Conservation (phyloP, 2,113 vertebrate genomes). For the Thermophis baileyi region DNA sequence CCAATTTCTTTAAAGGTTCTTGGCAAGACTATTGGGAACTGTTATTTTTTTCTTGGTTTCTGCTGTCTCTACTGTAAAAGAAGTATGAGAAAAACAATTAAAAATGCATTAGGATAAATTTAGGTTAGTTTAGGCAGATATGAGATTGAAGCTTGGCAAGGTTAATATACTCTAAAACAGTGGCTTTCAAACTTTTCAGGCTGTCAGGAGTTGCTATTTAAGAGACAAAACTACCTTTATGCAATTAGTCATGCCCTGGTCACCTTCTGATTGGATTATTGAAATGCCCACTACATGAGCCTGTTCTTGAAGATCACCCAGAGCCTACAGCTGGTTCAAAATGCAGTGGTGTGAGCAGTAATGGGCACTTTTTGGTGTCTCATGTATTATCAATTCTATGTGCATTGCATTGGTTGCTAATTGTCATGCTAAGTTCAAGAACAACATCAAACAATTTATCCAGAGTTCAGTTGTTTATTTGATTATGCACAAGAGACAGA, state of each 20-base stretch:
- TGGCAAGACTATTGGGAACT: background rate
- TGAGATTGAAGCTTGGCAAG: background rate
- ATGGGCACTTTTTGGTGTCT: background rate
- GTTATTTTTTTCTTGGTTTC: background rate
- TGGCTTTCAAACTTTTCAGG: background rate
- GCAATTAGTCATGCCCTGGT: background rate
- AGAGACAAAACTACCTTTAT: background rate
- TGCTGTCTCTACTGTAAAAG: background rate
- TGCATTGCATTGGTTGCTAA: background rate
- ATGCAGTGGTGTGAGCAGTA: background rate
- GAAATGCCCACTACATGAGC: background rate
- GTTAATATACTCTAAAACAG: background rate
- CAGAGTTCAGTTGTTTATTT: background rate
- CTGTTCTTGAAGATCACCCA: background rate
- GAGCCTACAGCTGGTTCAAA: background rate
- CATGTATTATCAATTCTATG: background rate
- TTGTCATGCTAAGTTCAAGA: background rate
- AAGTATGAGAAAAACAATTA: background rate
- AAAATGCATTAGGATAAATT: background rate
- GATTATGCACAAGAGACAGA: background rate
- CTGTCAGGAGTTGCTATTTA: background rate
- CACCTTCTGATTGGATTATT: background rate
- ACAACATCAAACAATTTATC: background rate
- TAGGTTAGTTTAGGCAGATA: background rate
- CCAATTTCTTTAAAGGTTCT: background rate